phyloP scores from a whole-genome alignment of 2,888 invertebrate species.

The Cordilura impudica region DNA sequence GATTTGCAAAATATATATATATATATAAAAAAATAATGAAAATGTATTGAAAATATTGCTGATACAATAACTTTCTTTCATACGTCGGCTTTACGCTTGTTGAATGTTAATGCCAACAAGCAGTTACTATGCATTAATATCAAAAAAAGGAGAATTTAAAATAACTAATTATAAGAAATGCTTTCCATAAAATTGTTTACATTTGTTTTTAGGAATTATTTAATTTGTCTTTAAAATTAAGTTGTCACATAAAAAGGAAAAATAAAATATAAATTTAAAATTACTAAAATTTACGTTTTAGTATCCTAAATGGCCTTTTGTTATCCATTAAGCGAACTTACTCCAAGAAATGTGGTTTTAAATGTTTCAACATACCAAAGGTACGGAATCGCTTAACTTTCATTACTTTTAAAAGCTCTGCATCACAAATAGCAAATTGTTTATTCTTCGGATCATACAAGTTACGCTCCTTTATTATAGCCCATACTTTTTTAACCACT shows the following conservation, averaged over 20 bases:
- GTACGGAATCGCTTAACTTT: slow-evolving; percentile 95
- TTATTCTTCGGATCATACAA: slow-evolving; percentile 96
- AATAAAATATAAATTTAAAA: slow-evolving; percentile 33
- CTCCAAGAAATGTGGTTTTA: slow-evolving; percentile 89
- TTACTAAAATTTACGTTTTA: slow-evolving; percentile 44
- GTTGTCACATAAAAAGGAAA: slow-evolving; percentile 22
- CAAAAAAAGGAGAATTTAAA: background rate
- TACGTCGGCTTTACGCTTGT: background rate
- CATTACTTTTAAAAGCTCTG: slow-evolving; percentile 91
- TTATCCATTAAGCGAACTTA: slow-evolving; percentile 62
- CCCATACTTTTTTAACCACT: slow-evolving; percentile 94
- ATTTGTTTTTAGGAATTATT: background rate
- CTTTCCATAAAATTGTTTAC: background rate
- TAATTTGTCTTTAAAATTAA: background rate
- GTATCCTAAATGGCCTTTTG: slow-evolving; percentile 42
- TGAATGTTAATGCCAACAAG: background rate
- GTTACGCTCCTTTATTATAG: slow-evolving; percentile 91
- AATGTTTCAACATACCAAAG: slow-evolving; percentile 98
- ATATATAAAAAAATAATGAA: background rate
- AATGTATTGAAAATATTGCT: background rate
- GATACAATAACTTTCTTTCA: background rate
- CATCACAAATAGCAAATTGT: slow-evolving; percentile 96
- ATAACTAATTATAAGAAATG: background rate
- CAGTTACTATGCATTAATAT: background rate
- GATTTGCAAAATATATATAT: background rate